Conservation (phyloP, 2,888 invertebrate species). For the Drosophila prolongata region DNA sequence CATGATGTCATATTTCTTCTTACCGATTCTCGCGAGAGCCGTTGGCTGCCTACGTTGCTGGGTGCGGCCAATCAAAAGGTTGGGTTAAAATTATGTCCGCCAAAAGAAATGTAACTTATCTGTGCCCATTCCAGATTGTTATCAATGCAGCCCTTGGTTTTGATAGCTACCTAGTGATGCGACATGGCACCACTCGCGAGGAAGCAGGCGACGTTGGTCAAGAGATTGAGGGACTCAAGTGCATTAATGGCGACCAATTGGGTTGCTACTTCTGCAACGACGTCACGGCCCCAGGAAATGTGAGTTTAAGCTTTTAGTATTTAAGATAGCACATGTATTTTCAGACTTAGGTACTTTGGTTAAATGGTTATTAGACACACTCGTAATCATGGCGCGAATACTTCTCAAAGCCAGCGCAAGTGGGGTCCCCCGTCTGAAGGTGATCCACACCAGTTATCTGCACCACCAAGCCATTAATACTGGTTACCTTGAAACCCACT, state of each 20-base stretch:
- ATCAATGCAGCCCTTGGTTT: slow-evolving; percentile 99
- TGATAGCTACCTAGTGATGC: slow-evolving; percentile 67
- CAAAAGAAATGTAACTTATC: background rate
- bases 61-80: slow-evolving; percentile 92
- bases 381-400: slow-evolving; percentile 83
- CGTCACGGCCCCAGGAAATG: slow-evolving; percentile 98
- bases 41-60: slow-evolving; percentile 98
- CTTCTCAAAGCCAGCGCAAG: slow-evolving; percentile 82
- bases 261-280: slow-evolving; percentile 99
- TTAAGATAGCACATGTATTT: slow-evolving; percentile 20
- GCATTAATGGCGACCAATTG: slow-evolving; percentile 89
- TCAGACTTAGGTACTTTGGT: slow-evolving; percentile 58
- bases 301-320: slow-evolving; percentile 85
- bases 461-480: slow-evolving; percentile 81
- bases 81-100: slow-evolving; percentile 7
- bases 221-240: slow-evolving; percentile 84
- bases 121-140: slow-evolving; percentile 88
- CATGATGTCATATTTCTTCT: slow-evolving; percentile 97
- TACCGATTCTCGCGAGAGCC: slow-evolving; percentile 97
- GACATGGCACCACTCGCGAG: slow-evolving; percentile 74
- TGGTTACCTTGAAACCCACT: slow-evolving; percentile 82
- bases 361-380: slow-evolving; percentile 69
- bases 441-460: slow-evolving; percentile 84
- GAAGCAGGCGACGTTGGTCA: slow-evolving; percentile 30
- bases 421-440: slow-evolving; percentile 80